Conservation (phyloP, 2,888 invertebrate genomes). For the Andrena bicolor region DNA sequence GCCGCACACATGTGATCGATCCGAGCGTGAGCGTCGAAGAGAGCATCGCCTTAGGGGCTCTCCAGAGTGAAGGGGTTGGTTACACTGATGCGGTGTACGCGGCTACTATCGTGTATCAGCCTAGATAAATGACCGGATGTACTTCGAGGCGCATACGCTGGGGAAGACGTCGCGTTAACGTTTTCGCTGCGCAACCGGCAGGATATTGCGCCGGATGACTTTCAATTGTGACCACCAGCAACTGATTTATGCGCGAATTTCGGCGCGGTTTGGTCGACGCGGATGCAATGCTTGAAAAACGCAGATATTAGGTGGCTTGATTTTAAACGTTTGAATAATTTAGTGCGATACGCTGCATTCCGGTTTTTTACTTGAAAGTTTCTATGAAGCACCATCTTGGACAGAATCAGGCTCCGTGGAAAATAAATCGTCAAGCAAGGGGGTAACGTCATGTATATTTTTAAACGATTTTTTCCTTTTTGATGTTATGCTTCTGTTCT, state of each 20-base stretch:
- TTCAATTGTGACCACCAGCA: conserved; percentile 10
- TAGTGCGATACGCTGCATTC: too few species aligned
- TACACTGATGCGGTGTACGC: conserved; percentile 71
- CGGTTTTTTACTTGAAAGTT: too few species aligned
- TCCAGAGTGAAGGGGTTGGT: conserved; percentile 73
- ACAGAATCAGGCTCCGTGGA: too few species aligned
- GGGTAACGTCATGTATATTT: too few species aligned
- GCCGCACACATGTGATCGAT: conserved; percentile 74
- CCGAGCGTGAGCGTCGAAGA: conserved; percentile 73
- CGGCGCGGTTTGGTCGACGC: background rate
- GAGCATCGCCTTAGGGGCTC: conserved; percentile 75
- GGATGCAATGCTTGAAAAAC: too few species aligned
- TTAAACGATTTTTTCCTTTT: too few species aligned
- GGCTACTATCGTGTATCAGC: conserved; percentile 74
- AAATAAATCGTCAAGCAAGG: too few species aligned
- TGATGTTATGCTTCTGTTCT: too few species aligned
- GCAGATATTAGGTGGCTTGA: too few species aligned
- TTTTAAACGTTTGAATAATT: too few species aligned
- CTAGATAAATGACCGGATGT: conserved; percentile 75
- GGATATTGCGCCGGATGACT: conserved; percentile 10
- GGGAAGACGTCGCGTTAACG: conserved; percentile 68
- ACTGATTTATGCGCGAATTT: background rate
- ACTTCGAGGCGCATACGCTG: conserved; percentile 63
- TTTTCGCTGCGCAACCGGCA: conserved; percentile 53
- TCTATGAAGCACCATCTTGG: too few species aligned